Conservation (phyloP, 2,888 invertebrate species). For the Trypoxylon attenuatum region DNA sequence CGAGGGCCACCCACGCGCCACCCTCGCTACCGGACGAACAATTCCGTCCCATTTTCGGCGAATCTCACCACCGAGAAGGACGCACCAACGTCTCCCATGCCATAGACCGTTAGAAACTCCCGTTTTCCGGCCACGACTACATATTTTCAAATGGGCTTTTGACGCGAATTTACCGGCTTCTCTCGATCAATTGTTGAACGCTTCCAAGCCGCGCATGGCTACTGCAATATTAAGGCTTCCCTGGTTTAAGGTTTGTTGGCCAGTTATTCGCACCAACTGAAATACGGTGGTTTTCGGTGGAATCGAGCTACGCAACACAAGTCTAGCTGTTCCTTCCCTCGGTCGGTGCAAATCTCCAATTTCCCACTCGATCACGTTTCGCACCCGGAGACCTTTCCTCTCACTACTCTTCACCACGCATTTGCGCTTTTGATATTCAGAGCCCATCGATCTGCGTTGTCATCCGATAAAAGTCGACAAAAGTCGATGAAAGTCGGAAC, state of each 20-base stretch:
- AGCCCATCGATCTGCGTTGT: background rate
- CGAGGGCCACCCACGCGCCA: too few relatives aligned
- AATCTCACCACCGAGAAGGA: too few relatives aligned
- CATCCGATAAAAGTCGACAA: background rate
- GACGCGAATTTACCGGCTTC: too few relatives aligned
- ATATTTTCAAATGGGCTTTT: background rate
- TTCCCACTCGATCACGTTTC: constrained; percentile 11
- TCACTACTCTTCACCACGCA: background rate
- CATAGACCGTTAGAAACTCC: too few relatives aligned
- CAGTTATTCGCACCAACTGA: constrained; percentile 9
- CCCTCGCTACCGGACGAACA: too few relatives aligned
- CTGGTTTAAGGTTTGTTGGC: too few relatives aligned
- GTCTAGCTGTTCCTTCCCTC: background rate
- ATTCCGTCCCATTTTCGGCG: too few relatives aligned
- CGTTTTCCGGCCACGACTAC: too few relatives aligned
- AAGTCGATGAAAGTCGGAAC: background rate
- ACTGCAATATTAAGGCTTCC: constrained; percentile 18
- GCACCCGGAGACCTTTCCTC: background rate
- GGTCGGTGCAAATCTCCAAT: constrained; percentile 6
- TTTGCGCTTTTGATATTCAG: background rate
- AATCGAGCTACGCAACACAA: constrained; percentile 3
- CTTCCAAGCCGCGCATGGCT: constrained; percentile 9
- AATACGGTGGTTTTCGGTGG: constrained; percentile 4
- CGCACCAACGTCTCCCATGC: too few relatives aligned
- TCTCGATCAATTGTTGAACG: background rate